phyloP scores from a whole-genome alignment of 2,113 vertebrate genomes.

The Cygnus atratus region DNA sequence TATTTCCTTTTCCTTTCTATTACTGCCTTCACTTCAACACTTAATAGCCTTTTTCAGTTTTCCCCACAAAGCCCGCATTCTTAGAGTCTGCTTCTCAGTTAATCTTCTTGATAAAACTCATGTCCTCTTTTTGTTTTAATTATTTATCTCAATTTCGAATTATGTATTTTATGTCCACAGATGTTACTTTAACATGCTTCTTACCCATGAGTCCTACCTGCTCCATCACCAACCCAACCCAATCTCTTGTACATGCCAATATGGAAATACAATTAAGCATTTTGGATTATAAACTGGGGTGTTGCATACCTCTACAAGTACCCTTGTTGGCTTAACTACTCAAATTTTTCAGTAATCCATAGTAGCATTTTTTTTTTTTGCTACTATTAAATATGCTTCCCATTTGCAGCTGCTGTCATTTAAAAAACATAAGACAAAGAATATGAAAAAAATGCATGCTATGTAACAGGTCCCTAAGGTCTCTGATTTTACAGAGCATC shows the following conservation, averaged over 20 bases:
- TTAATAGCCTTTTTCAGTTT: neutral
- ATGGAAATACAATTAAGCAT: neutral
- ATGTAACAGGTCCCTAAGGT: neutral
- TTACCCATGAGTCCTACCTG: neutral
- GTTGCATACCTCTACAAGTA: neutral
- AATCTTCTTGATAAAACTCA: neutral
- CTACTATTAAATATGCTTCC: neutral
- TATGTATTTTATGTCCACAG: neutral
- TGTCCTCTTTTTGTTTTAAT: neutral
- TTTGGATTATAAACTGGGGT: neutral
- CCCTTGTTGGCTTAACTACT: neutral
- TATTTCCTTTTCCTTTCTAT: neutral
- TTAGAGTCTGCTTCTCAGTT: neutral
- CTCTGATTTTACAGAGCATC: neutral
- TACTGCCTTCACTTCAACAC: neutral
- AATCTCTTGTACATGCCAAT: neutral
- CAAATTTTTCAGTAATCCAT: neutral
- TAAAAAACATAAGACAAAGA: neutral
- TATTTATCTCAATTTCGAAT: neutral
- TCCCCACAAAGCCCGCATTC: neutral
- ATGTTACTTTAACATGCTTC: neutral
- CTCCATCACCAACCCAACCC: neutral
- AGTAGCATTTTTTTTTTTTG: neutral
- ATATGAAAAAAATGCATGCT: neutral
- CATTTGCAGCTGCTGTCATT: neutral